A percentile compares a stretch with the other conserved stretches of the same genome.
These are phyloP conservation scores for Amiota minor DNA, from an alignment of 2,888 invertebrate species.

Conservation along the genomic window DNA sequence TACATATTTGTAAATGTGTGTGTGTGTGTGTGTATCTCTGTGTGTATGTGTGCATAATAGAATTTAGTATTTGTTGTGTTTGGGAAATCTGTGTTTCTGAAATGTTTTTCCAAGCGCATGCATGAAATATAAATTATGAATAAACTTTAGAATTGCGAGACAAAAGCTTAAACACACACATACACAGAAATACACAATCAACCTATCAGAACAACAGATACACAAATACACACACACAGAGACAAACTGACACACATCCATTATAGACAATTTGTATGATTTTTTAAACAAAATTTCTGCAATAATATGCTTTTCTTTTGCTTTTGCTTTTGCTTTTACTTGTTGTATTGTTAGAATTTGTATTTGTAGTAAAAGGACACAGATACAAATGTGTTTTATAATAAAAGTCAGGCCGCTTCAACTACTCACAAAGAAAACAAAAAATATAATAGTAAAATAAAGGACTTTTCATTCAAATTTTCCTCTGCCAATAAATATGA, in stretches of 20 bases:
- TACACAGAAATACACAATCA: background rate
- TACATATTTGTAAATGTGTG: too few relatives aligned
- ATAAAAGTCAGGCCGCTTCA: constrained; percentile 28
- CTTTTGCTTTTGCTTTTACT: too few relatives aligned
- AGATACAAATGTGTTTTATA: background rate
- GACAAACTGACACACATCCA: background rate
- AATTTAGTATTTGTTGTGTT: background rate
- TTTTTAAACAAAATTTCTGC: constrained; percentile 24
- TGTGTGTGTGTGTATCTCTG: background rate
- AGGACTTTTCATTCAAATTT: background rate
- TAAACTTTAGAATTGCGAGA: constrained; percentile 9
- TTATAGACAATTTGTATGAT: constrained; percentile 3
- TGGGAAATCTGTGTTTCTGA: background rate
- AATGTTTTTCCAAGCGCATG: constrained; percentile 14
- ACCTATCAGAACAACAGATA: background rate
- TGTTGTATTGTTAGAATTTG: too few relatives aligned
- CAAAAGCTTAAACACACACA: background rate
- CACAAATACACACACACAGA: background rate
- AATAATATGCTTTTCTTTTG: constrained; percentile 17
- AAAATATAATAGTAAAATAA: background rate
- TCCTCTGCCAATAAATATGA: constrained; percentile 16
- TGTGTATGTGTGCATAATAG: background rate
- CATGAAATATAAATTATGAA: constrained; percentile 31
- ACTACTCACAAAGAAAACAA: background rate
- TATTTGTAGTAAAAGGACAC: too few relatives aligned